Percentiles rank a stretch among this genome's conserved stretches.
These are phyloP conservation scores for Hyles euphorbiae DNA, from an alignment of 1,140 invertebrate genomes.

Conservation along the genomic window DNA sequence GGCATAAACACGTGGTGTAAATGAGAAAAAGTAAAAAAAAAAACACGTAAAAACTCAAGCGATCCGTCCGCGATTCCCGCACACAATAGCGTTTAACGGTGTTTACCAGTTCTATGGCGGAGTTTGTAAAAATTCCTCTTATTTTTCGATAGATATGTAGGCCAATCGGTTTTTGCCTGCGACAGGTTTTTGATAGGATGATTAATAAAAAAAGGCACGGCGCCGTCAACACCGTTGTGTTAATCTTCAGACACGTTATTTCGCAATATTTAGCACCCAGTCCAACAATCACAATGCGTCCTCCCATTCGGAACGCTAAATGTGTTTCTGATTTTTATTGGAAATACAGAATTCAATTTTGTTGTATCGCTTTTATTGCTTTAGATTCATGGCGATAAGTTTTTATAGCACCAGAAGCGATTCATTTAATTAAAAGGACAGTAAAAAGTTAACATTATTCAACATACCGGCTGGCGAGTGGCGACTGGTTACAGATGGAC, in stretches of 20 bases:
- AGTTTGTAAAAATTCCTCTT: constrained; percentile 52
- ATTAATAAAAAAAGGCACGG: constrained; percentile 20
- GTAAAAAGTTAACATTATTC: no score
- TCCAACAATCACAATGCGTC: constrained; percentile 11
- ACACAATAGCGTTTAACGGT: constrained; percentile 48
- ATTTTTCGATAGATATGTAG: constrained; percentile 53
- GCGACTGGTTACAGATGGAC: no score
- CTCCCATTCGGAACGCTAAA: not conserved
- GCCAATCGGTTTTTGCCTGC: constrained; percentile 43
- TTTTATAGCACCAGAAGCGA: no score
- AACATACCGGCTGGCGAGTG: no score
- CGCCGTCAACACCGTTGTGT: constrained; percentile 25
- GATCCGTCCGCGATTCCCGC: constrained; percentile 16
- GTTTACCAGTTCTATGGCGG: constrained; percentile 37
- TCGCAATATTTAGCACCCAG: constrained; percentile 18
- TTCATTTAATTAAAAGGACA: no score
- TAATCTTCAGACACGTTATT: constrained; percentile 30
- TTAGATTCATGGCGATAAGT: not conserved
- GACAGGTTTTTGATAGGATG: constrained; percentile 49
- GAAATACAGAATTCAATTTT: constrained; percentile 2
- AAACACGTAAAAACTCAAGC: not conserved
- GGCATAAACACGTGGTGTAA: not conserved
- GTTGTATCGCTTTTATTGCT: constrained; percentile 1
- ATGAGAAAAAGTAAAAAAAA: not conserved
- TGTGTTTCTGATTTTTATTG: constrained; percentile 4